Evolutionary conservation across 1,140 invertebrate species (phyloP).

Genomic region (Temnothorax longispinosus): DNA sequence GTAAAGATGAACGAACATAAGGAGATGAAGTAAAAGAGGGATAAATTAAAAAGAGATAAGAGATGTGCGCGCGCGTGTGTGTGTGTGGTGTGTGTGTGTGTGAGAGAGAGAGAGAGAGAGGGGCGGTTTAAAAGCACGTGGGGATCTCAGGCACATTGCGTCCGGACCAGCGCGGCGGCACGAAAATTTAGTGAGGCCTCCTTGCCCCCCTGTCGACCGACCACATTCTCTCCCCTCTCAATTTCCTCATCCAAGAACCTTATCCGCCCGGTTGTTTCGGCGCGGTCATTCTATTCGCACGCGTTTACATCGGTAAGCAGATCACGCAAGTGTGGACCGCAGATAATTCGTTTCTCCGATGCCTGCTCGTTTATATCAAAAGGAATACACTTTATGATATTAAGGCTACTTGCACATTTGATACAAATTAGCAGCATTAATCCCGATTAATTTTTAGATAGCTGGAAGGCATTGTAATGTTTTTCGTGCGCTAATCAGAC

Average conservation of each 20-base stretch:
- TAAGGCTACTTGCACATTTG: not conserved
- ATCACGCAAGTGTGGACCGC: constrained; percentile 45
- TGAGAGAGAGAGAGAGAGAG: constrained; percentile 12
- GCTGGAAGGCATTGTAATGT: not conserved
- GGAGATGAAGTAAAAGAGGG: constrained; percentile 32
- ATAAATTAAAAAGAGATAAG: constrained; percentile 12
- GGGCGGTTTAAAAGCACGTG: constrained; percentile 77
- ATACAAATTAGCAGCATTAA: not conserved
- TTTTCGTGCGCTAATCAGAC: not conserved
- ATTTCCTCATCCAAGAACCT: constrained; percentile 77
- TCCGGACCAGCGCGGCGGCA: constrained; percentile 74
- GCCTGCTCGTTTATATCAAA: not conserved
- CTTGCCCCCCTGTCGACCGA: constrained; percentile 78
- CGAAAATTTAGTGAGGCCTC: constrained; percentile 82
- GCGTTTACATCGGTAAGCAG: constrained; percentile 70
- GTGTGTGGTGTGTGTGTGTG: no score
- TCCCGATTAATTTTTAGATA: constrained; percentile 11
- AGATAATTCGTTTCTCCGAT: not conserved
- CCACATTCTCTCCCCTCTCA: constrained; percentile 83
- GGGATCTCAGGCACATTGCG: constrained; percentile 76
- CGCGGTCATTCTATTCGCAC: constrained; percentile 70
- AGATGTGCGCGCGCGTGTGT: not conserved
- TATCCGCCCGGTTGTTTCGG: constrained; percentile 73
- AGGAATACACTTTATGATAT: not conserved
- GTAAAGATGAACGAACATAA: constrained; percentile 12